phyloP scores from a whole-genome alignment of 1,140 invertebrate genomes.

The Dolichoris vasculosae region DNA sequence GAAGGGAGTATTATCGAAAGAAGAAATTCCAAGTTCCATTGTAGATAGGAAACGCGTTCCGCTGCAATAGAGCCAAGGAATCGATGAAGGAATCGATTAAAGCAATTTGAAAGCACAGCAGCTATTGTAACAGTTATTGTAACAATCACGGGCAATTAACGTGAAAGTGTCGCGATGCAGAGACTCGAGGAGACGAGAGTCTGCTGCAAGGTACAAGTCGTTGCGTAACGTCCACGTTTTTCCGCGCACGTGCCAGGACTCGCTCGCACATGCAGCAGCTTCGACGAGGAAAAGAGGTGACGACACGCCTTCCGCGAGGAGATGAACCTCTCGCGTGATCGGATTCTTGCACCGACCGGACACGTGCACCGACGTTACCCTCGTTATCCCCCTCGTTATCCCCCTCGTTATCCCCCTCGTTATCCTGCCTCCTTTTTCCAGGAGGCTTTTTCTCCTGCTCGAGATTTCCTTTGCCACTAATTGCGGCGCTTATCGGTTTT shows the following conservation, averaged over 20 bases:
- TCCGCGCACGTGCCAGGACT: neutral
- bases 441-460: neutral
- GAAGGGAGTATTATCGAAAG: too few species aligned
- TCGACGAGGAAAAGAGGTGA: neutral
- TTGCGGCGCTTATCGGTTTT: neutral
- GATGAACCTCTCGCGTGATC: neutral
- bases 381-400: neutral
- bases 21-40: too few species aligned
- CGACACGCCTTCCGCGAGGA: neutral
- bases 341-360: neutral
- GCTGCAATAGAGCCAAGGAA: too few species aligned
- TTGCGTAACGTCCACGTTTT: conserved; percentile 61
- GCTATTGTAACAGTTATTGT: too few species aligned
- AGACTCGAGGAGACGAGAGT: neutral
- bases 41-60: too few species aligned
- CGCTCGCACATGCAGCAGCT: neutral
- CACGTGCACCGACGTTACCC: neutral
- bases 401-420: too few species aligned
- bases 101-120: too few species aligned
- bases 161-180: neutral
- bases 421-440: too few species aligned
- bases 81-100: too few species aligned
- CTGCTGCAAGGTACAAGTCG: neutral
- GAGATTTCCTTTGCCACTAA: neutral
- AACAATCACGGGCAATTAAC: neutral